Base-by-base conservation (phyloP, 2,113 vertebrate genomes). In the Noctilio leporinus region DNA sequence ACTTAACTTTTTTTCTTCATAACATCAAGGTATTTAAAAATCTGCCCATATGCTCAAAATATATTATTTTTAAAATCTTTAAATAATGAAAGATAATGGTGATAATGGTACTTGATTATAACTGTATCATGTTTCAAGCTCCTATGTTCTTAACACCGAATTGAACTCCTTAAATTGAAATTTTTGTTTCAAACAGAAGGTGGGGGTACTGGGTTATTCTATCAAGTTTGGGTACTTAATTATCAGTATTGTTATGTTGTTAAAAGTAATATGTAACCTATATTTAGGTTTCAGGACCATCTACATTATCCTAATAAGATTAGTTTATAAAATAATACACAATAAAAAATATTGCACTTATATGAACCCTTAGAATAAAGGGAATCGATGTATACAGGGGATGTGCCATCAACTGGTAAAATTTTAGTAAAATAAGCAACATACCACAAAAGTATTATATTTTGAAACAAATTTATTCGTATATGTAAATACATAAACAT, bases 171-270 rank as follows among this genome's bases (percentile, higher is more conserved):
- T 33, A 70, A 86, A 51, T 40, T 0, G 91, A 97, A 91, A 64
- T 97, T 97, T 97, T 95, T 89, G 81, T 98, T 86, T 89, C 76
- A 43, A 96, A 98, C 98, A 98, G 97, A 96, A 98, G 98, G 96
- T 98, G 98, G 97, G 96, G 35, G 90, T 98, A 80, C 97, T 97
- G 98, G 62, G 96, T 97, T 95, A 77, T 1, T 5, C 57, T 95
- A 53, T 80, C 26, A 0, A 80, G 0, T 94, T 90, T 14, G 1
- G 83, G 67, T 90, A 91, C 91, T 92, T 82, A 95, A 90, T 96
- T n/a, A 0, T 86, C 95, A 80, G 93, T 87, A 53, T 76, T 91
- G 40, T 55, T 76, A 3, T 90, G 33, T 55, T 69, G 47, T 49
- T 40, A 14, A 81, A 62, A 80, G 24, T 51, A 77, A 82, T 5